Percentiles rank a stretch among this genome's conserved stretches.
Conservation (phyloP, 2,797 vertebrate genomes). For the Mustela erminea region DNA sequence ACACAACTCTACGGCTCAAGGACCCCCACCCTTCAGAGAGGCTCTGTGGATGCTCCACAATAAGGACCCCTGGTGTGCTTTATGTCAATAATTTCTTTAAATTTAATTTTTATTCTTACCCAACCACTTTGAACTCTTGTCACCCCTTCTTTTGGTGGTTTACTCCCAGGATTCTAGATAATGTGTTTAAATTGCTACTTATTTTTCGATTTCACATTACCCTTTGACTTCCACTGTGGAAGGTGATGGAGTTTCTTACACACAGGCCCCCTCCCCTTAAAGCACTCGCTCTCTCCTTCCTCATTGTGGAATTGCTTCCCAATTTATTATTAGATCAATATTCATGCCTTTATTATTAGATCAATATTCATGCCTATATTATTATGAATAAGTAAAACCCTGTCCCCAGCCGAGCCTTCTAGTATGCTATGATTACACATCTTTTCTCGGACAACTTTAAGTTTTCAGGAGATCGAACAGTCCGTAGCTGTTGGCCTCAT, state of each 20-base stretch:
- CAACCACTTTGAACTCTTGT: not conserved
- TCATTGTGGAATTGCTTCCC: not conserved
- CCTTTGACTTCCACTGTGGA: not conserved
- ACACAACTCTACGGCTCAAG: not conserved
- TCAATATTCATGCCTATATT: not conserved
- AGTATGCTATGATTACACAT: not conserved
- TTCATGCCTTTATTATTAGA: not conserved
- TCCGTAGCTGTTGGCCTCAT: not conserved
- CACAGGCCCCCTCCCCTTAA: not conserved
- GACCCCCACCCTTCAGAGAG: not conserved
- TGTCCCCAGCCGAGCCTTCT: not conserved
- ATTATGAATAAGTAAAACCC: not conserved
- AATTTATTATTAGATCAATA: not conserved
- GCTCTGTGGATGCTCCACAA: not conserved
- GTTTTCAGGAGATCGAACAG: not conserved
- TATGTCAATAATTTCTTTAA: not conserved
- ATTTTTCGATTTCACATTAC: not conserved
- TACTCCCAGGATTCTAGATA: not conserved
- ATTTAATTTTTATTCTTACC: not conserved
- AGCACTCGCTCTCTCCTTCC: not conserved
- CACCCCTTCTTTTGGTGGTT: not conserved
- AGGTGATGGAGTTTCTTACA: not conserved
- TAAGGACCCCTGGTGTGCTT: not conserved
- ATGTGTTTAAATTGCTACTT: not conserved
- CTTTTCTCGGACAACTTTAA: not conserved